phyloP scores from a whole-genome alignment of 2,113 vertebrate species.

The Archilochus colubris region DNA sequence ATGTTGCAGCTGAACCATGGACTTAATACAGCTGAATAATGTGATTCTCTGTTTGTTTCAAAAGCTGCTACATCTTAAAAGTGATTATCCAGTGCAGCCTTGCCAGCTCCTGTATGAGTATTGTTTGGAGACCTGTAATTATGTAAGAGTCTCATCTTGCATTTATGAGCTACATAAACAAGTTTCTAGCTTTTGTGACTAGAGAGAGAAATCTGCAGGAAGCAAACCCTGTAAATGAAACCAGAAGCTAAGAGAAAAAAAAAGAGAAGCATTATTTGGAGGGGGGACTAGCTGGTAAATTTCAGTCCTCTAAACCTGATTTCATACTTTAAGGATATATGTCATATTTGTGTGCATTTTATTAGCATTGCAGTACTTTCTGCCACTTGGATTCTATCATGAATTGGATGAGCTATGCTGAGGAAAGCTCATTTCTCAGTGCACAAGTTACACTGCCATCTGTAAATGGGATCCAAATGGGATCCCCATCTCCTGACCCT shows the following conservation, averaged over 20 bases:
- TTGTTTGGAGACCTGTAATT: constrained; percentile 51
- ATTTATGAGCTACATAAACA: constrained; percentile 44
- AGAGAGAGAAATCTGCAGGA: not conserved
- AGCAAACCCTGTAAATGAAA: not conserved
- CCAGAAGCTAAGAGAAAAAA: not conserved
- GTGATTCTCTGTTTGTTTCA: constrained; percentile 35
- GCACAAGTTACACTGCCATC: not conserved
- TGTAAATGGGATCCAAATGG: not conserved
- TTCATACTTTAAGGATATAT: not conserved
- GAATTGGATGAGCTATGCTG: not conserved
- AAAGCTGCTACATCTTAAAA: constrained; percentile 26
- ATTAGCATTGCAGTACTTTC: not conserved
- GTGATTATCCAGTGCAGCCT: not conserved
- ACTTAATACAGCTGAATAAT: constrained; percentile 8
- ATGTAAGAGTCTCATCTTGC: constrained; percentile 36
- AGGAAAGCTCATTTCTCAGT: not conserved
- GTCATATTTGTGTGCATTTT: not conserved
- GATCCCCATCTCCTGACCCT: not conserved
- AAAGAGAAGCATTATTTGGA: not conserved
- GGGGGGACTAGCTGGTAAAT: not conserved
- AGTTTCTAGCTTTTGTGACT: not conserved
- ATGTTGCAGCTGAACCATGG: not conserved
- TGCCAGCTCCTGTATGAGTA: constrained; percentile 8
- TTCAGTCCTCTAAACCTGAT: not conserved
- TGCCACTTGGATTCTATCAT: not conserved